These are phyloP conservation scores for Apotomis turbidana DNA, from an alignment of 2,888 invertebrate species.

Conservation along the genomic window DNA sequence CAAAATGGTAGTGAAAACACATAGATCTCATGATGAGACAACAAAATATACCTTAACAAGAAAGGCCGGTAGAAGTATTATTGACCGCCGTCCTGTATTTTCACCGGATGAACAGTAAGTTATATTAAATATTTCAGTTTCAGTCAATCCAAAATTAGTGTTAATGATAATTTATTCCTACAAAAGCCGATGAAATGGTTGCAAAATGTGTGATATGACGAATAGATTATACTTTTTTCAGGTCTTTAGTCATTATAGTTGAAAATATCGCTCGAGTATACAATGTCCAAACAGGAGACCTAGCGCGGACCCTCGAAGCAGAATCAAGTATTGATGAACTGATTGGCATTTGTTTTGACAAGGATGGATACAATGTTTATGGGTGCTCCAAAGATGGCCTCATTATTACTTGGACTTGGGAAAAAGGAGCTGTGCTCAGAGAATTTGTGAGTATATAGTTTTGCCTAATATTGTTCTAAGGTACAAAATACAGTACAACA, in stretches of 20 bases:
- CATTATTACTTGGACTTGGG: conserved; percentile 78
- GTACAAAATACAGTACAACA: too few relatives aligned
- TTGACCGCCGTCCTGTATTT: conserved; percentile 74
- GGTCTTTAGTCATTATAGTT: conserved; percentile 73
- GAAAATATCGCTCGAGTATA: conserved; percentile 75
- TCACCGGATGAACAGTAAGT: conserved; percentile 80
- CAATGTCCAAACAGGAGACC: conserved; percentile 74
- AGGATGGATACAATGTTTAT: conserved; percentile 73
- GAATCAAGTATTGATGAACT: conserved; percentile 63
- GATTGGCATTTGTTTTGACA: conserved; percentile 68
- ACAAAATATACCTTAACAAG: conserved; percentile 67
- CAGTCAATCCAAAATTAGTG: neutral
- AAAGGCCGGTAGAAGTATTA: conserved; percentile 79
- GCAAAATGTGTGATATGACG: too few relatives aligned
- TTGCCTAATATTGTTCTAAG: too few relatives aligned
- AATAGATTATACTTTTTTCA: conserved; percentile 51
- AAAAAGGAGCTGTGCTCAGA: conserved; percentile 75
- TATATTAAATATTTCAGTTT: conserved; percentile 5
- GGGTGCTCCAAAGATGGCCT: conserved; percentile 71
- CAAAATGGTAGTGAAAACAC: conserved; percentile 67
- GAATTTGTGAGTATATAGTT: conserved; percentile 63
- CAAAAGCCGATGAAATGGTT: too few relatives aligned
- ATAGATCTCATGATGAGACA: conserved; percentile 47
- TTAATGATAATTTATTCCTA: neutral
- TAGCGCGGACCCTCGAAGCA: conserved; percentile 71